These are phyloP conservation scores for Agonopterix heracliana DNA, from an alignment of 2,888 invertebrate species.

Conservation along the genomic window DNA sequence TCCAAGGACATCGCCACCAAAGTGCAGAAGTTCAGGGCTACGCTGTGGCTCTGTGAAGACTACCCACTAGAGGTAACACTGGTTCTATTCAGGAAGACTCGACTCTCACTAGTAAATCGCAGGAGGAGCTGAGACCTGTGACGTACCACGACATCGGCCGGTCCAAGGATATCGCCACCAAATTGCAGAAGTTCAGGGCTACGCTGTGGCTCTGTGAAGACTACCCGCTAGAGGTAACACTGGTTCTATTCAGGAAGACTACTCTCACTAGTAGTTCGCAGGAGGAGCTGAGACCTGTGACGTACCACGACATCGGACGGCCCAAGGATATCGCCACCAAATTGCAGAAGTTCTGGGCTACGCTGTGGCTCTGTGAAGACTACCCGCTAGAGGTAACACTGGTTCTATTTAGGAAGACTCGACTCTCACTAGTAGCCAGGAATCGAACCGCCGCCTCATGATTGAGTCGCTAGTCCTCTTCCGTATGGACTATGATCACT, in stretches of 20 bases:
- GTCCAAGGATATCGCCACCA: slow-evolving; percentile 88
- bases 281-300: slow-evolving; percentile 46
- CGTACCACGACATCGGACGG: slow-evolving; percentile 90
- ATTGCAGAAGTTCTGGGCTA: slow-evolving; percentile 94
- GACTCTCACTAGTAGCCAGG: slow-evolving; percentile 24
- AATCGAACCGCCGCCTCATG: too few relatives aligned
- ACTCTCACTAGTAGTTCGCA: slow-evolving; percentile 28
- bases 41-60: slow-evolving; percentile 95
- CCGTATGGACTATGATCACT: too few relatives aligned
- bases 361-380: slow-evolving; percentile 95
- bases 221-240: slow-evolving; percentile 85
- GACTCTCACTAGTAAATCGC: slow-evolving; percentile 26
- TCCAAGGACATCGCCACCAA: slow-evolving; percentile 90
- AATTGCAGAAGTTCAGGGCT: slow-evolving; percentile 94
- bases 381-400: slow-evolving; percentile 85
- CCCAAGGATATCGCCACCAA: slow-evolving; percentile 90
- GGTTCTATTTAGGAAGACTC: background rate
- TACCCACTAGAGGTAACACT: slow-evolving; percentile 85
- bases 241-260: background rate
- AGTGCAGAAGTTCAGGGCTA: slow-evolving; percentile 94
- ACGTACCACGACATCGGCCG: slow-evolving; percentile 91
- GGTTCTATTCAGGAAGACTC: background rate
- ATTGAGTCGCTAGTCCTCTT: too few relatives aligned
- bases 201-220: slow-evolving; percentile 97
- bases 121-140: slow-evolving; percentile 36